Base-by-base conservation (phyloP, 2,797 vertebrate species). In the Pangasius krempfi region DNA sequence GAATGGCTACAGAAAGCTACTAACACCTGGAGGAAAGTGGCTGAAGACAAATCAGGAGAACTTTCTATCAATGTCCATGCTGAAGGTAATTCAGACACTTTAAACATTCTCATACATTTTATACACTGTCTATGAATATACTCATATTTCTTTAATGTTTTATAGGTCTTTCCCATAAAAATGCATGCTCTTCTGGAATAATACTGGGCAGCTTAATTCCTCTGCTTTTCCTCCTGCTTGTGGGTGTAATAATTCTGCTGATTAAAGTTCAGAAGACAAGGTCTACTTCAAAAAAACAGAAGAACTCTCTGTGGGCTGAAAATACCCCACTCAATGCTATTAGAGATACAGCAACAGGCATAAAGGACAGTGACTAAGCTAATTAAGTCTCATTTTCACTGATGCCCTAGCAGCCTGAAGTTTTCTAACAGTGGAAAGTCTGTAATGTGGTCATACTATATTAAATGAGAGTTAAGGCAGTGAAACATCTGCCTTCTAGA, bases 1-100 rank as follows among this genome's bases (percentile, higher is more conserved):
- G 97, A 99, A 88, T 97, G 97, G 97, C 88, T 96, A 37, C 93
- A 89, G 60, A 93, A 95, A 78, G 81, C 91, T 14, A 86, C 92
- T 1, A 86, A 58, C 0, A 30, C 81, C 25, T 98, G 97, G 97
- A 92, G 93, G 90, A 95, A 91, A 75, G 87, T 96, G 0, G 95
- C 93, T 68, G 92, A 91, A 87, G 87, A 88, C 86, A 90, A 13
- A 4, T 98, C 97, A 0, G 96, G 96, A 89, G 60, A 84, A 50
- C 93, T 96, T 12, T 92, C 7, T 0, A 56, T 78, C 18, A 30
- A 4, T 20, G 62, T 91, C 3, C 52, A 86, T 50, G 47, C 40
- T 75, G 0, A 87, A 80, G 91, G 87, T 92, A 90, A 87, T 79
- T 37, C 27, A 50, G 12, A 86, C 27, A 56, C 20, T 64, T 76